A percentile compares a stretch with the other conserved stretches of the same genome.
Conservation (phyloP, 2,113 vertebrate genomes). For the Oceanodroma tethys region DNA sequence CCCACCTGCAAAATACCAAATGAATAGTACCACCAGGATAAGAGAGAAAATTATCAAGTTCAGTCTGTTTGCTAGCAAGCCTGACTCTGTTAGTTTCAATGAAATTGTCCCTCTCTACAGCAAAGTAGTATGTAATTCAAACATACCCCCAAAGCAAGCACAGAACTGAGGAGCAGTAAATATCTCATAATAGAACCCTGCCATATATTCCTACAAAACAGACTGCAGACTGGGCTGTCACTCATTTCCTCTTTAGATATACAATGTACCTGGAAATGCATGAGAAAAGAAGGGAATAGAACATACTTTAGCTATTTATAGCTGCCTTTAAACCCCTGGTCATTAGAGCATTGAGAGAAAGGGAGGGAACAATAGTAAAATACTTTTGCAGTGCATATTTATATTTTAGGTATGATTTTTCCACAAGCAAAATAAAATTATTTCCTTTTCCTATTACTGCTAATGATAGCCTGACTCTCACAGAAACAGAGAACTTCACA, state of each 20-base stretch:
- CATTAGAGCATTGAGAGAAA: neutral
- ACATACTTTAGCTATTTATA: neutral
- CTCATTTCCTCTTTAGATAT: neutral
- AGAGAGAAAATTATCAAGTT: slow-evolving; percentile 13
- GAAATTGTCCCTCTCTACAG: slow-evolving; percentile 22
- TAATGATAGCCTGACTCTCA: neutral
- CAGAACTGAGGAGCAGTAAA: slow-evolving; percentile 19
- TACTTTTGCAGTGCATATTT: neutral
- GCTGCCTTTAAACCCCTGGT: neutral
- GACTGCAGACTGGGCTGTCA: neutral
- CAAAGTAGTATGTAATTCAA: neutral
- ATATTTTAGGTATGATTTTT: neutral
- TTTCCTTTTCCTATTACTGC: neutral
- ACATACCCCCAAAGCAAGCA: neutral
- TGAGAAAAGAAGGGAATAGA: neutral
- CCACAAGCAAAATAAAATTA: neutral
- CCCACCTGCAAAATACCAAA: neutral
- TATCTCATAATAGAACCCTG: slow-evolving; percentile 8
- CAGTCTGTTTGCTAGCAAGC: neutral
- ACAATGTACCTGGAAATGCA: neutral
- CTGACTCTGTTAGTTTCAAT: neutral
- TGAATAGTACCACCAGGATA: neutral
- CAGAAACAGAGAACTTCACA: neutral
- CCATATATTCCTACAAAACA: slow-evolving; percentile 10
- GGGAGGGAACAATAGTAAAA: neutral